Percentiles rank a stretch among this genome's conserved stretches.
These are phyloP conservation scores for Erythrocercus mccallii DNA, from an alignment of 2,113 vertebrate genomes.

Conservation along the genomic window DNA sequence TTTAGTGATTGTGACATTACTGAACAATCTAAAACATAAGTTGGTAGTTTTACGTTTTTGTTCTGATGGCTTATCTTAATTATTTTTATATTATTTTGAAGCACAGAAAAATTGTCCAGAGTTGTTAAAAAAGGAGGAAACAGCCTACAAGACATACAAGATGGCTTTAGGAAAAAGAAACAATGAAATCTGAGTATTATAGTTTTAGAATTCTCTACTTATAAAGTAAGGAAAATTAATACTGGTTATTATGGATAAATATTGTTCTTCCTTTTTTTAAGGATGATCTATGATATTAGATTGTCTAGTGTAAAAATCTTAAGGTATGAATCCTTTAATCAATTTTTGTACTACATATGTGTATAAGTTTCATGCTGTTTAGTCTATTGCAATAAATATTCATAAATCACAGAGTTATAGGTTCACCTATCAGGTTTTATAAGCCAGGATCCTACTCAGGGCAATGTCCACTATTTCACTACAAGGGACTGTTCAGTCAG, in stretches of 20 bases:
- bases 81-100: background rate
- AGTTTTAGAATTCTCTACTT: background rate
- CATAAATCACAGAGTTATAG: background rate
- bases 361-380: background rate
- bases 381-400: background rate
- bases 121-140: background rate
- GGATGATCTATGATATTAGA: background rate
- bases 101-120: background rate
- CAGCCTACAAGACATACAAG: background rate
- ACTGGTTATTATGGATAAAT: background rate
- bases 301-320: background rate
- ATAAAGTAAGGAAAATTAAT: background rate
- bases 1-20: background rate
- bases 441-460: background rate
- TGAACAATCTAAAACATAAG: background rate
- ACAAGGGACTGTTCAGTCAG: accelerated
- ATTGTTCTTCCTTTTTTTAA: background rate
- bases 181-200: background rate
- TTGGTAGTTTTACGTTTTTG: background rate
- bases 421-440: background rate
- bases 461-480: background rate
- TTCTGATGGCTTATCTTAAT: background rate
- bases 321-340: background rate
- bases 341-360: background rate
- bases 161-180: background rate